These are phyloP conservation scores for Alcedo quadribrachys DNA, from an alignment of 2,797 vertebrate genomes.

Conservation along the genomic window DNA sequence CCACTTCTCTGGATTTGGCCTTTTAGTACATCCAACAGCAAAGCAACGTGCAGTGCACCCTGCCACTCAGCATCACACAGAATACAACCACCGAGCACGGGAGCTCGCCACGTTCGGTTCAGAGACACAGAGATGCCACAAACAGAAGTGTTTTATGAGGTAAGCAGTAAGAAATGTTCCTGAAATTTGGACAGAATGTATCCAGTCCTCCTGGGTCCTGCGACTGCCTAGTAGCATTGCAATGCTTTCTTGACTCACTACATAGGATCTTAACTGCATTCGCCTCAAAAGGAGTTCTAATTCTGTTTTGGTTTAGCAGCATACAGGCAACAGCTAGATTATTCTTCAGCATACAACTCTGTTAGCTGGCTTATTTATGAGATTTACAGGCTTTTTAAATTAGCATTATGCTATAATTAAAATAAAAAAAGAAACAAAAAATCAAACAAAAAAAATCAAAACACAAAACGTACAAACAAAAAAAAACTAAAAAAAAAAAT, in stretches of 20 bases:
- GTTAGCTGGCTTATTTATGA: slow-evolving; percentile 74
- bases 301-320: slow-evolving; percentile 81
- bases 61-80: slow-evolving; percentile 58
- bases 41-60: slow-evolving; percentile 62
- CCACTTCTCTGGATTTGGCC: slow-evolving; percentile 79
- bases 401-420: slow-evolving; percentile 69
- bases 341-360: slow-evolving; percentile 71
- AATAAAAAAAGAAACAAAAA: slow-evolving; percentile 17
- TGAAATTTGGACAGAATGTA: slow-evolving; percentile 80
- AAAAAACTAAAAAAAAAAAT: slow-evolving; percentile 29
- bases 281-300: slow-evolving; percentile 71
- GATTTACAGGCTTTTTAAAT: slow-evolving; percentile 73
- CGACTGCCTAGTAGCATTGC: slow-evolving; percentile 76
- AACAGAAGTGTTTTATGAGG: slow-evolving; percentile 82
- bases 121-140: slow-evolving; percentile 73
- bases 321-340: slow-evolving; percentile 78
- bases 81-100: slow-evolving; percentile 71
- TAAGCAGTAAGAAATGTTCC: slow-evolving; percentile 81
- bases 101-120: slow-evolving; percentile 75
- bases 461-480: neutral
- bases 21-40: slow-evolving; percentile 70
- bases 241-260: slow-evolving; percentile 54
- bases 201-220: slow-evolving; percentile 78
- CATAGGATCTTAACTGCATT: slow-evolving; percentile 72
- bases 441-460: neutral